Percentiles rank a stretch among this genome's conserved stretches.
Conservation (phyloP, 2,797 vertebrate genomes). For the Spheniscus humboldti region DNA sequence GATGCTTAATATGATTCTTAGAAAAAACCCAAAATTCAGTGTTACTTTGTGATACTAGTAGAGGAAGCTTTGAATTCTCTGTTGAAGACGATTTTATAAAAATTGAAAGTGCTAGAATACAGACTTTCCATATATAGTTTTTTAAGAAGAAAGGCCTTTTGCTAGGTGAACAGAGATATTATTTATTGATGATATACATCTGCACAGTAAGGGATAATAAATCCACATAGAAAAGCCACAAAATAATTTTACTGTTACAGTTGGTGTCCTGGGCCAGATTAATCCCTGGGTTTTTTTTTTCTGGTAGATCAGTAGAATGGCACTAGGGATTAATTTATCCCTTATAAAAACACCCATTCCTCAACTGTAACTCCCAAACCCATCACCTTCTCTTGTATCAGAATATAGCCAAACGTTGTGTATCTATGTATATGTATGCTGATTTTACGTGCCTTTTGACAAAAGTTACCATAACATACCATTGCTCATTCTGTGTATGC, state of each 20-base stretch:
- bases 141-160: neutral
- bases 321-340: conserved; percentile 37
- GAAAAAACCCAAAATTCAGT: neutral
- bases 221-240: conserved; percentile 16
- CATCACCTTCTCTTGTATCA: conserved; percentile 1
- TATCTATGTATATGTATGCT: neutral
- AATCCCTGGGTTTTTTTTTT: conserved; percentile 26
- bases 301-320: neutral
- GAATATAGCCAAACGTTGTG: neutral
- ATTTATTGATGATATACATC: neutral
- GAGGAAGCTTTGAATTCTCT: neutral
- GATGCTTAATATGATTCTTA: neutral
- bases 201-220: conserved; percentile 25
- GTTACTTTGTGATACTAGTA: neutral
- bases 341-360: conserved; percentile 12
- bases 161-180: neutral
- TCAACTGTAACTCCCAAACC: conserved; percentile 6
- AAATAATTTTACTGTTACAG: conserved; percentile 17
- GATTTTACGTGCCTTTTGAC: conserved; percentile 12
- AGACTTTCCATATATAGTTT: neutral
- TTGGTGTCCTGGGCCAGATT: conserved; percentile 28
- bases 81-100: neutral
- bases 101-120: neutral
- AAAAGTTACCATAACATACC: conserved; percentile 12
- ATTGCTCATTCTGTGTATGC: neutral